Evolutionary conservation across 2,113 vertebrate genomes (phyloP).

Genomic region (Burhinus oedicnemus): DNA sequence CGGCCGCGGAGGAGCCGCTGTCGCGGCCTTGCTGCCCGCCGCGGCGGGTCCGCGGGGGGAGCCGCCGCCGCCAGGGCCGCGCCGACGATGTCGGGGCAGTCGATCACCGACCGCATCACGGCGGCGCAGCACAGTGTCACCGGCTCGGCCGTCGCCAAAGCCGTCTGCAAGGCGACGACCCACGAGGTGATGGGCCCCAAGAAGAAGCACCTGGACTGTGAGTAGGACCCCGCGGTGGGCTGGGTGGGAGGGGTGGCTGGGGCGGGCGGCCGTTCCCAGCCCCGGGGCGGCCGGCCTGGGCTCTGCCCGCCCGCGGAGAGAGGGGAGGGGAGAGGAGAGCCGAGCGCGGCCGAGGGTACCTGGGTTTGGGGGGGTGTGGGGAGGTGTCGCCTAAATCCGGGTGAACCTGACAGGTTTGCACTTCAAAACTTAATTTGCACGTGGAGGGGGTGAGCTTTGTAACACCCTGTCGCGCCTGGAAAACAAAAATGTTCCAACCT

Average conservation of each 20-base stretch:
- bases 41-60: neutral
- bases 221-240: conserved; percentile 50
- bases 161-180: conserved; percentile 90
- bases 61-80: neutral
- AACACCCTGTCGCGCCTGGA: neutral
- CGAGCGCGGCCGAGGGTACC: no score
- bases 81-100: conserved; percentile 81
- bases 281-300: neutral
- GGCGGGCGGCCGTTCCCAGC: neutral
- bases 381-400: neutral
- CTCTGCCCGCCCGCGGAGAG: neutral
- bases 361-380: no score
- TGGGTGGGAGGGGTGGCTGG: neutral
- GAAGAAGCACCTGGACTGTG: conserved; percentile 93
- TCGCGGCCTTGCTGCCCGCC: neutral
- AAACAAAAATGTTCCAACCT: neutral
- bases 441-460: neutral
- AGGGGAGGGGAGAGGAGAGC: neutral
- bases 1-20: neutral
- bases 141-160: conserved; percentile 90
- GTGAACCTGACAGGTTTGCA: neutral
- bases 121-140: conserved; percentile 96
- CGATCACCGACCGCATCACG: conserved; percentile 92
- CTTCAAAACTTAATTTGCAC: neutral
- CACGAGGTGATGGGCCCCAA: conserved; percentile 92